Percentiles rank a stretch among this genome's conserved stretches.
phyloP scores from a whole-genome alignment of 2,888 invertebrate species.

The Cylindroiulus punctatus region DNA sequence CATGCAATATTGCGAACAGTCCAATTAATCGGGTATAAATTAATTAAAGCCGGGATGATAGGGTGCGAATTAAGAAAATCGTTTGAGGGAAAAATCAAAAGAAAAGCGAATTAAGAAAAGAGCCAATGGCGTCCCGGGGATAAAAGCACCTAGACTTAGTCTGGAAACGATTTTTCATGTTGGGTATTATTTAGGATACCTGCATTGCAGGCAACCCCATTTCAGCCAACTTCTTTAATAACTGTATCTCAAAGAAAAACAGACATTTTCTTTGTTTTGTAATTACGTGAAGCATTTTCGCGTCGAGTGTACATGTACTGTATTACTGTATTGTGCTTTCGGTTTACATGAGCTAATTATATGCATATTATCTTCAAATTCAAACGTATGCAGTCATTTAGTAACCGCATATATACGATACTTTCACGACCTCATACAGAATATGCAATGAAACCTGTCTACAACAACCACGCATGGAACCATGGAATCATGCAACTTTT shows the following conservation, averaged over 20 bases:
- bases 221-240: neutral
- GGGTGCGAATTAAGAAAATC: slow-evolving; percentile 47
- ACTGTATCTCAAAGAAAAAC: neutral
- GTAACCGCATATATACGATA: too few species aligned
- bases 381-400: too few species aligned
- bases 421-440: too few species aligned
- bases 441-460: too few species aligned
- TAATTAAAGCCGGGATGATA: slow-evolving; percentile 42
- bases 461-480: too few species aligned
- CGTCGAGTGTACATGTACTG: too few species aligned
- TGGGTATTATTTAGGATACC: slow-evolving; percentile 20
- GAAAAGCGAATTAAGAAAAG: slow-evolving; percentile 39
- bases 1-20: slow-evolving; percentile 8
- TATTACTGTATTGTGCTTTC: too few species aligned
- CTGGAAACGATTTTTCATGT: slow-evolving; percentile 12
- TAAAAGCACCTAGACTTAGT: neutral
- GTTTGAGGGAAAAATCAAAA: slow-evolving; percentile 35
- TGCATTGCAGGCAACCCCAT: slow-evolving; percentile 25
- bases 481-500: too few species aligned
- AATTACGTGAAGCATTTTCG: too few species aligned
- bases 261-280: neutral
- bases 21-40: slow-evolving; percentile 40
- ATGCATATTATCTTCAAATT: too few species aligned
- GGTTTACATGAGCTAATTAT: too few species aligned
- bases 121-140: slow-evolving; percentile 40